These are phyloP conservation scores for Catocala nupta DNA, from an alignment of 2,888 invertebrate genomes.

Conservation along the genomic window DNA sequence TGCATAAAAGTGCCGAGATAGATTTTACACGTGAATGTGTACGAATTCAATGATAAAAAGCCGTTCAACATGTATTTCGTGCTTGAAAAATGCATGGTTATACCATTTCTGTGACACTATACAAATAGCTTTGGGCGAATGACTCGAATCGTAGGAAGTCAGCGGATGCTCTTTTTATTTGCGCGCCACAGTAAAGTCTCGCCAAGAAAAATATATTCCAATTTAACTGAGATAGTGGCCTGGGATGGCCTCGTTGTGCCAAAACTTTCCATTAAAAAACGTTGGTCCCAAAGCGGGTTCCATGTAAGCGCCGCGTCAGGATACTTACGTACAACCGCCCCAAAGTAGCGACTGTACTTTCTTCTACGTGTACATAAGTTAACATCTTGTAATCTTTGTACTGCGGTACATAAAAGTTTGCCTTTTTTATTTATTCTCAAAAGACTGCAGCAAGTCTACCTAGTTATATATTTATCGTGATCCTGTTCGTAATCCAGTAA, in stretches of 20 bases:
- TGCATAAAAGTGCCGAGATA: constrained; percentile 41
- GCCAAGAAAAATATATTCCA: constrained; percentile 67
- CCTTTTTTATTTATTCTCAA: constrained; percentile 17
- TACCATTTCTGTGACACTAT: constrained; percentile 73
- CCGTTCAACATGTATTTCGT: constrained; percentile 61
- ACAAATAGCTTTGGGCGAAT: constrained; percentile 74
- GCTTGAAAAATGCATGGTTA: constrained; percentile 68
- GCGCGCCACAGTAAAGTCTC: constrained; percentile 53
- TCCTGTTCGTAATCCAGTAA: background rate
- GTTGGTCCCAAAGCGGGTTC: constrained; percentile 34
- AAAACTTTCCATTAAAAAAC: constrained; percentile 60
- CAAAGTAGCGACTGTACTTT: constrained; percentile 17
- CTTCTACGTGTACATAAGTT: constrained; percentile 24
- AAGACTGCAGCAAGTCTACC: background rate
- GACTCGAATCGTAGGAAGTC: constrained; percentile 70
- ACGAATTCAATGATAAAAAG: constrained; percentile 64
- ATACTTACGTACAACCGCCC: constrained; percentile 41
- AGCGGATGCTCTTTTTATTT: constrained; percentile 65
- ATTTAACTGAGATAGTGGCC: constrained; percentile 62
- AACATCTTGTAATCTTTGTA: constrained; percentile 30
- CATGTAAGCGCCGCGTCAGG: constrained; percentile 31
- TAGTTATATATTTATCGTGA: constrained; percentile 2
- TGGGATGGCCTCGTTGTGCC: constrained; percentile 54
- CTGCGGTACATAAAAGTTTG: constrained; percentile 20
- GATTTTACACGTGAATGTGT: constrained; percentile 57